Evolutionary conservation across 2,797 vertebrate species (phyloP), one percentile per base, ranked within the genome.

Genomic region (Alcedo quadribrachys): DNA sequence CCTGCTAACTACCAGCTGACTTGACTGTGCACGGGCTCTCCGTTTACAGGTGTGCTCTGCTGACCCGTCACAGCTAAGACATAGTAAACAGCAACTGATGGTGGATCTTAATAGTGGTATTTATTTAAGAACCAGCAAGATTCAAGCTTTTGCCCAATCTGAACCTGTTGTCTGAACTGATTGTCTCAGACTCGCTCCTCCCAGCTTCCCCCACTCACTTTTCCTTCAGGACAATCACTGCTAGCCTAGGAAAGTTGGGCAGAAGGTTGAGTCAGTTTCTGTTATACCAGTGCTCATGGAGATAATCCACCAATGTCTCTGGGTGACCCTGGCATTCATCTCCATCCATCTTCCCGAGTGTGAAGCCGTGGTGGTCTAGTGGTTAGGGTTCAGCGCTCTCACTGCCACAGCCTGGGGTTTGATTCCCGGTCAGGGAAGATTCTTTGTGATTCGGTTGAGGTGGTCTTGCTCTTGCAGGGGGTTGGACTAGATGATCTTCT

Each of bases 201-300:
- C 2, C 35, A 68, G 4, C 5, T 6, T 40, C 58, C 30, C 1
- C 30, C 1, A 1, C 4, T 58, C 9, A 30, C 15, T n/a, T 51
- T 75, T 22, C 9, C 24, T 0, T 0, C 27, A 27, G 15, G 16
- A 20, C 3, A 3, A 37, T 61, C 13, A 3, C 33, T 70, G 42
- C 6, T 65, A 13, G 43, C 30, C 43, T 20, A 25, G 33, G 33
- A 87, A 55, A 16, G 25, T 5, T 51, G 32, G 27, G 14, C 19
- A 53, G 65, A 67, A 76, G 53, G 33, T 65, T 2, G 1, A 5
- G 15, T 50, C 12, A 16, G 16, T 40, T 63, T 14, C 24, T 15
- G 4, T 25, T 37, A 15, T 69, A 32, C 40, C 9, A 24, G 30
- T 40, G 20, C 33, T 68, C 28, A 9, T 45, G 14, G 28, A 9